phyloP scores from a whole-genome alignment of 2,113 vertebrate species.

The Circaetus cinerascens region DNA sequence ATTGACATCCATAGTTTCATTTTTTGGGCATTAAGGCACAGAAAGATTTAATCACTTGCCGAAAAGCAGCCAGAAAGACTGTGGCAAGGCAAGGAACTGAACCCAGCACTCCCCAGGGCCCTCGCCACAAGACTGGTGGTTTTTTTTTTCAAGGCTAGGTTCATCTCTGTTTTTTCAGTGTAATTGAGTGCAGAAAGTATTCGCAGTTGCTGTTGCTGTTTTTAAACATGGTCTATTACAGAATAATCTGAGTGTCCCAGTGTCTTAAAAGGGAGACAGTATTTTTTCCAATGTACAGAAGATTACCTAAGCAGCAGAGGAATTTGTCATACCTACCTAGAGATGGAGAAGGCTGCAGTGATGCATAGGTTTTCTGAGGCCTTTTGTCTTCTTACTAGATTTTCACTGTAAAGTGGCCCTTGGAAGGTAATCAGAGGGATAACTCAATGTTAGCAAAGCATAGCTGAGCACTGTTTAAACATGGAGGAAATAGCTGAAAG shows the following conservation, averaged over 20 bases:
- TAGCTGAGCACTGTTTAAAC: neutral
- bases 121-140: neutral
- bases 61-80: neutral
- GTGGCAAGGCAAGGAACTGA: neutral
- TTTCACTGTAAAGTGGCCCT: neutral
- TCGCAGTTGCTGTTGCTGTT: neutral
- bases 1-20: neutral
- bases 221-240: neutral
- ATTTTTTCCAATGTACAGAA: neutral
- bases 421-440: neutral
- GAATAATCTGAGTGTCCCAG: neutral
- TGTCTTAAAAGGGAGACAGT: neutral
- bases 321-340: neutral
- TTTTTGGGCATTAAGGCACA: neutral
- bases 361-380: neutral
- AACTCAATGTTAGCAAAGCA: neutral
- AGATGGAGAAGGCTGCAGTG: neutral
- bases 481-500: neutral
- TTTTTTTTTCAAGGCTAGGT: neutral
- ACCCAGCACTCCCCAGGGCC: neutral
- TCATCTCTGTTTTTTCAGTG: neutral
- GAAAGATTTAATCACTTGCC: neutral
- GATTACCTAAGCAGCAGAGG: neutral
- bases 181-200: neutral
- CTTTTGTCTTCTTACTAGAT: neutral